A percentile compares a stretch with the other conserved stretches of the same genome.
Conservation (phyloP, 2,797 vertebrate genomes). For the Apogon hyalosoma region DNA sequence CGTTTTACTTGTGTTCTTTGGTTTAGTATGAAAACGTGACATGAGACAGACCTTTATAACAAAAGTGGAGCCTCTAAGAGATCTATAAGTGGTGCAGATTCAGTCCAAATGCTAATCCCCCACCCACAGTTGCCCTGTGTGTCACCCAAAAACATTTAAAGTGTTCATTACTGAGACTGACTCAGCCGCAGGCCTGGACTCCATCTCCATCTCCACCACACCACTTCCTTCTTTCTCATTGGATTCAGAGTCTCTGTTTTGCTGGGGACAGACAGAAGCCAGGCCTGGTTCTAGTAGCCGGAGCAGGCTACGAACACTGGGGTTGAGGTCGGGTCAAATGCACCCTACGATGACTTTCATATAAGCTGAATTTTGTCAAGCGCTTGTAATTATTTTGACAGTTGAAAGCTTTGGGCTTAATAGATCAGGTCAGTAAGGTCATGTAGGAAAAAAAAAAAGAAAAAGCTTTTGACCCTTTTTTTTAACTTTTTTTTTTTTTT, state of each 20-base stretch:
- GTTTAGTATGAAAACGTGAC: conserved; percentile 12
- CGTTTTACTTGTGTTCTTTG: conserved; percentile 20
- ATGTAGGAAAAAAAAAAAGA: too few relatives aligned
- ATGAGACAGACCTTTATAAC: conserved; percentile 25
- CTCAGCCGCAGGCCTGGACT: conserved; percentile 69
- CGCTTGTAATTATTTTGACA: conserved; percentile 15
- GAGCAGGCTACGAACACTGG: conserved; percentile 31
- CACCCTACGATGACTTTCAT: conserved; percentile 45
- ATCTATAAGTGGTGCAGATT: conserved; percentile 12
- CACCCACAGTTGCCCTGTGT: conserved; percentile 33
- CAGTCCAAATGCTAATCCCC: conserved; percentile 24
- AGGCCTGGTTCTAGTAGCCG: conserved; percentile 66
- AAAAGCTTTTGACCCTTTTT: too few relatives aligned
- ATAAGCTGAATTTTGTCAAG: conserved; percentile 37
- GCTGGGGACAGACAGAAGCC: conserved; percentile 72
- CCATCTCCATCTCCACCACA: conserved; percentile 40
- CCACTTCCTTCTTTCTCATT: conserved; percentile 32
- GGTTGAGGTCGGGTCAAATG: conserved; percentile 67
- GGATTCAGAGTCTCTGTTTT: conserved; percentile 28
- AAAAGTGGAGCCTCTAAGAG: conserved; percentile 33
- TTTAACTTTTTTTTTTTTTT: conserved; percentile 9
- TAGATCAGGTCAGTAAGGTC: conserved; percentile 27
- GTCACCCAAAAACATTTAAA: conserved; percentile 61
- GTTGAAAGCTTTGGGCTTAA: conserved; percentile 22
- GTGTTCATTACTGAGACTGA: conserved; percentile 61